These are phyloP conservation scores for Diadophis punctatus DNA, from an alignment of 2,113 vertebrate genomes.

Conservation along the genomic window DNA sequence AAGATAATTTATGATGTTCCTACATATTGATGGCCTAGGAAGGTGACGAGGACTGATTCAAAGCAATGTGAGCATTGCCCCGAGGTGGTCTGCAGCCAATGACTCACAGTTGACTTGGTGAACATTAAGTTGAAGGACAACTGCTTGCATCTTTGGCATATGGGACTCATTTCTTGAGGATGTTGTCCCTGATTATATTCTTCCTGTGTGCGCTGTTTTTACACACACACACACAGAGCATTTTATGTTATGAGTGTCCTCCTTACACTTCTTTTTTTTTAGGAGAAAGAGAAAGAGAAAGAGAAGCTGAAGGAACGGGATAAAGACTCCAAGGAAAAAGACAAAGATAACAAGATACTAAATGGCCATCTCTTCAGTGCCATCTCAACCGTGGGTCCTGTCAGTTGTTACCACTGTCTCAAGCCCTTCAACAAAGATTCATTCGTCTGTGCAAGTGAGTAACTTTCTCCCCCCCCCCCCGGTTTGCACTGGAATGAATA, in stretches of 20 bases:
- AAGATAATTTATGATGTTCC: background rate
- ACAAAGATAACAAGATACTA: constrained; percentile 83
- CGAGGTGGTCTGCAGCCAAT: too few relatives aligned
- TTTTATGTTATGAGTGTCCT: background rate
- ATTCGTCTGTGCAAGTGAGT: constrained; percentile 85
- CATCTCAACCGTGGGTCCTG: constrained; percentile 61
- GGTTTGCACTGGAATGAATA: background rate
- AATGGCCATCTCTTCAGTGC: constrained; percentile 85
- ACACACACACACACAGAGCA: too few relatives aligned
- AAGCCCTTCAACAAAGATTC: constrained; percentile 84
- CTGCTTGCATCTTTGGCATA: too few relatives aligned
- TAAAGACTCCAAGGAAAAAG: constrained; percentile 83
- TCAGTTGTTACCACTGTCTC: constrained; percentile 82
- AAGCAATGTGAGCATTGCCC: too few relatives aligned
- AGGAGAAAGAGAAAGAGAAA: constrained; percentile 74
- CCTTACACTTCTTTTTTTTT: background rate
- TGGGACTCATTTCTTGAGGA: too few relatives aligned
- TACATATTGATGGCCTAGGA: background rate
- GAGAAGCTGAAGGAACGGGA: constrained; percentile 84
- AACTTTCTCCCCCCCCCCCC: rapidly evolving
- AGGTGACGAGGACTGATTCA: too few relatives aligned
- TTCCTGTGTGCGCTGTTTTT: too few relatives aligned
- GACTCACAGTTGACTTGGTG: too few relatives aligned
- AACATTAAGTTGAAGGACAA: too few relatives aligned
- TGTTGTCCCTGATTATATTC: too few relatives aligned